Evolutionary conservation across 2,888 invertebrate species (phyloP).

Genomic region (Strigamia crassipes): DNA sequence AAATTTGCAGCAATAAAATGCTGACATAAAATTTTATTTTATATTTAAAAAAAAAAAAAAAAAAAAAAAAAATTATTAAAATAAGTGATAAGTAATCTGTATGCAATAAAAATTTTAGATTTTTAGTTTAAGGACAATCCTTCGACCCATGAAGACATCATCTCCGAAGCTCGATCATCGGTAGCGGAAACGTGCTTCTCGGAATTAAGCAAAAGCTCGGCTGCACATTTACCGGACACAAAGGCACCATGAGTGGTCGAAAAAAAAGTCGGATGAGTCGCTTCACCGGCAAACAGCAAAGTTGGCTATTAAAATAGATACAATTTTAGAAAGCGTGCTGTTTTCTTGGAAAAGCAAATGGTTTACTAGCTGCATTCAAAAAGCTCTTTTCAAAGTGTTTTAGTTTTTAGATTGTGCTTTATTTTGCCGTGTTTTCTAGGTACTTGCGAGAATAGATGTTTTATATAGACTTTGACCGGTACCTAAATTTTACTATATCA

Average conservation of each 20-base stretch:
- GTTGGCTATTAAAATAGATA: constrained; percentile 67
- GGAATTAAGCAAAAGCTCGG: constrained; percentile 66
- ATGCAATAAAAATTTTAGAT: neutral
- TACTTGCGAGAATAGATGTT: too few species aligned
- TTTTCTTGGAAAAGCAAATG: too few species aligned
- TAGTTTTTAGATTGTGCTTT: too few species aligned
- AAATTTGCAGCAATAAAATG: too few species aligned
- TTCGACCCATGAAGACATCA: constrained; percentile 84
- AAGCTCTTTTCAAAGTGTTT: too few species aligned
- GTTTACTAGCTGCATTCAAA: too few species aligned
- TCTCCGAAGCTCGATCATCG: constrained; percentile 66
- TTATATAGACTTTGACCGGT: too few species aligned
- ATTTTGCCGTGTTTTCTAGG: too few species aligned
- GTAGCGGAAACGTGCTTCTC: neutral
- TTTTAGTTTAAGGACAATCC: constrained; percentile 75
- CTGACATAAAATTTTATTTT: neutral
- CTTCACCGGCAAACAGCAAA: constrained; percentile 90
- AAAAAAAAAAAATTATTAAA: neutral
- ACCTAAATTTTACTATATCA: too few species aligned
- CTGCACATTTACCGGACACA: constrained; percentile 80
- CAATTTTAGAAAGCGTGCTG: too few species aligned
- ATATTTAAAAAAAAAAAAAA: too few species aligned
- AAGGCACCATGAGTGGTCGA: constrained; percentile 95
- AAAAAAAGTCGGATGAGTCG: constrained; percentile 91
- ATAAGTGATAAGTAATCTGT: neutral